Conservation (phyloP, 23 tunicate genomes). For the Styela clava region DNA sequence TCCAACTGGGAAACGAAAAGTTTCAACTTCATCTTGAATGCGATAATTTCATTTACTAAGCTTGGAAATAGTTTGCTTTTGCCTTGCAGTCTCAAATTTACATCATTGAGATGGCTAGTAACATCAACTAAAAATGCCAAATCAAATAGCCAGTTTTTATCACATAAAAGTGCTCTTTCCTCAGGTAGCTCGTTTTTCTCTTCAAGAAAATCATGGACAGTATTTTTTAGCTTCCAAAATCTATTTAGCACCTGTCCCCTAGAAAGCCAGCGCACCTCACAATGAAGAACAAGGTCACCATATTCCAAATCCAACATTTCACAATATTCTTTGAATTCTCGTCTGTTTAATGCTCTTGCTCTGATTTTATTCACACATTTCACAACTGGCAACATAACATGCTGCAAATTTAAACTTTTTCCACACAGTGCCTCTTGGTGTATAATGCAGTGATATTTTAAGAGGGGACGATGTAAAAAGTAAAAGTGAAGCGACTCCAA, state of each 20-base stretch:
- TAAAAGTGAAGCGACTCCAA: slow-evolving; percentile 33
- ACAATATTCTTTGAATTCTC: slow-evolving; percentile 11
- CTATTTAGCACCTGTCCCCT: slow-evolving; percentile 37
- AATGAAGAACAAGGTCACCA: slow-evolving; percentile 38
- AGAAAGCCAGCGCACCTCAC: slow-evolving; percentile 43
- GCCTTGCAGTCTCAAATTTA: slow-evolving; percentile 33
- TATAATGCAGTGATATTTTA: slow-evolving; percentile 9
- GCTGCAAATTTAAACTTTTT: slow-evolving; percentile 28
- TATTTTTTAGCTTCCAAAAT: slow-evolving; percentile 33
- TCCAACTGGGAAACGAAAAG: slow-evolving; percentile 36
- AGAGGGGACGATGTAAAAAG: no score
- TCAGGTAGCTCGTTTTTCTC: slow-evolving; percentile 23
- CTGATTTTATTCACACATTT: slow-evolving; percentile 36
- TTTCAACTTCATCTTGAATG: slow-evolving; percentile 37
- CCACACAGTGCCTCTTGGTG: not conserved
- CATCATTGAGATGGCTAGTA: slow-evolving; percentile 27
- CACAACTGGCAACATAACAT: slow-evolving; percentile 49
- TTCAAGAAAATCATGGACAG: slow-evolving; percentile 25
- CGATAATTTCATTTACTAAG: slow-evolving; percentile 39
- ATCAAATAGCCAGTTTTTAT: slow-evolving; percentile 32
- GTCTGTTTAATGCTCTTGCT: slow-evolving; percentile 31
- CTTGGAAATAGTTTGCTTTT: slow-evolving; percentile 34
- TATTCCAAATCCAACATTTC: slow-evolving; percentile 8
- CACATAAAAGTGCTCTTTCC: slow-evolving; percentile 8
- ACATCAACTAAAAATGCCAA: slow-evolving; percentile 47